Base-by-base conservation (phyloP, 2,113 vertebrate species). In the Leptobrachium ailaonicum region DNA sequence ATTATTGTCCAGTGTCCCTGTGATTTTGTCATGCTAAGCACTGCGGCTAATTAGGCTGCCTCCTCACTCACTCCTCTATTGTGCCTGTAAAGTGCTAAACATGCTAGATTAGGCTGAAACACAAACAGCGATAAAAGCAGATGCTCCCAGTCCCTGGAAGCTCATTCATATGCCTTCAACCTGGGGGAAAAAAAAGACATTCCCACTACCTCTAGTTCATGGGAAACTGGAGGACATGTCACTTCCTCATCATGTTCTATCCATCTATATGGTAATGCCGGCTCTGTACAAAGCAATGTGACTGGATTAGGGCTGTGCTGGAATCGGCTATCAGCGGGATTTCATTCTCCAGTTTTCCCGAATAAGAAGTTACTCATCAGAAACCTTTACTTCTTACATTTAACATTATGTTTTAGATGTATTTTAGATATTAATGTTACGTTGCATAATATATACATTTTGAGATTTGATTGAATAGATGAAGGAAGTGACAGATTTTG, bases 1-100 rank as follows among this genome's bases (percentile, higher is more conserved):
- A 68, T 56, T 45, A 64, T 62, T 64, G 73, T 68, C 47, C 74
- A 66, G 62, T 66, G 63, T 45, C 73, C 66, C 60, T 47, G 74
- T 41, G 20, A 66, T 20, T 76, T 68, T 68, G 64, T 67, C 64
- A 68, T 68, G 64, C 47, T 68, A 68, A 76, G n/a, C 11, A 53
- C 70, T 53, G 20, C 47, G 54, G 70, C 47, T 56, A 72, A 72
- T 54, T 72, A 54, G 50, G 12, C 70, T 32, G 6, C n/a, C 70
- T 72, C 70, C 41, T 54, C 47, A 72, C 7, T 54, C 50, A 41
- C 70, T 72, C 32, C 32, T 54, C 70, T 72, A 12, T 54, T 72
- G 70, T 53, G 47, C 40, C n/a, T 64, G n/a, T 14, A n/a, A 53
- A 54, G 70, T 72, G 70, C 47, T 72, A 72, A 54, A 72, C 50